These are phyloP conservation scores for Heliopora coerulea DNA, from an alignment of 92 coral and sea anemone genomes.

Conservation along the genomic window DNA sequence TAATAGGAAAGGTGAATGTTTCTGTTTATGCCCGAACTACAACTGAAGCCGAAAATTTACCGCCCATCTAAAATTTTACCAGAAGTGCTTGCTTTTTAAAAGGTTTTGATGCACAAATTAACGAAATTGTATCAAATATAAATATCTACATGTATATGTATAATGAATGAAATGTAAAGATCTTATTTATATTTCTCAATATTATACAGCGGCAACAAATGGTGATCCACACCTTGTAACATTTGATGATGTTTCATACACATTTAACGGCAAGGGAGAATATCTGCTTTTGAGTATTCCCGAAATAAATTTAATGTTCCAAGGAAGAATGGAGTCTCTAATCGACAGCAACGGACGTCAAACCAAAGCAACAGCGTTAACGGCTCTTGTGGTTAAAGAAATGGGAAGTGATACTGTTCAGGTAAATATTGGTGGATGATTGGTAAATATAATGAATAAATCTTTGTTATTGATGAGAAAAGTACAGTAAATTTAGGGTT, in stretches of 20 bases:
- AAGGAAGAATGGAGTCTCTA: conserved; percentile 36
- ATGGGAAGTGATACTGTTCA: conserved; percentile 7
- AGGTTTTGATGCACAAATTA: too few relatives aligned
- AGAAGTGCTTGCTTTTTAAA: too few relatives aligned
- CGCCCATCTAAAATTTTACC: too few relatives aligned
- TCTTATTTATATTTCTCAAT: not conserved
- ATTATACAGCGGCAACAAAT: not conserved
- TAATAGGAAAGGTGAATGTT: too few relatives aligned
- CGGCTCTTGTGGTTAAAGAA: conserved; percentile 13
- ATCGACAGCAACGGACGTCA: conserved; percentile 1
- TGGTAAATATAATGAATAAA: too few relatives aligned
- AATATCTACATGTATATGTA: too few relatives aligned
- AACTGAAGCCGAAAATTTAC: too few relatives aligned
- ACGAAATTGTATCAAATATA: too few relatives aligned
- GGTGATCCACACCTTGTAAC: conserved; percentile 43
- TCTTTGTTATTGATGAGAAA: too few relatives aligned
- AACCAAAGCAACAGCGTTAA: conserved; percentile 31
- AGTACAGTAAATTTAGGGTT: too few relatives aligned
- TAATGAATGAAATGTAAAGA: too few relatives aligned
- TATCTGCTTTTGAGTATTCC: conserved; percentile 14
- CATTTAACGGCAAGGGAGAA: conserved; percentile 43
- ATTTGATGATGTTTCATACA: conserved; percentile 28
- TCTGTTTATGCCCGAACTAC: too few relatives aligned
- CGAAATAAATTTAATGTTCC: conserved; percentile 22
- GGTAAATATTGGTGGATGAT: not conserved